Evolutionary conservation across 2,797 vertebrate species (phyloP), one percentile per base, ranked within the genome.

Genomic region (Lepidocolaptes lacrymiger): DNA sequence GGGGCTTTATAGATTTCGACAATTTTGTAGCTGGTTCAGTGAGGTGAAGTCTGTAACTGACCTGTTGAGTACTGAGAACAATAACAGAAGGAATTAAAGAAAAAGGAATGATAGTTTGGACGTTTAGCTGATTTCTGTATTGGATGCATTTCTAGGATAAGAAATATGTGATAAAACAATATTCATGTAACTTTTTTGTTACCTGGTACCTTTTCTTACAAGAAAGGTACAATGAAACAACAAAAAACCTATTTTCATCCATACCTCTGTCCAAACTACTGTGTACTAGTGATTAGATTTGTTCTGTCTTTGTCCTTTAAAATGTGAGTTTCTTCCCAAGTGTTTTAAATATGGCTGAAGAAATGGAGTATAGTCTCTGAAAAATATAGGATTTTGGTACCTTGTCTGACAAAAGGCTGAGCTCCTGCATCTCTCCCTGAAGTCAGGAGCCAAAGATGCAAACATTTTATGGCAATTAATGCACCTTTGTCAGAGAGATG

Each of bases 41-140:
- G 44, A 94, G 32, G 44, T 87, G 63, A 96, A 89, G 28, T 78
- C 54, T 91, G 56, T 77, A 90, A 87, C 26, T 89, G 62, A 69
- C 73, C 51, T 86, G 43, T 74, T 89, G 41, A 87, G 19, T 44
- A 83, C 20, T 58, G 32, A 89, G 23, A 80, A 8, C 14, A 91
- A 28, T 58, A 88, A 51, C 19, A 87, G 44, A 64, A 83, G 27
- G 49, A 75, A 86, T 73, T 41, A 36, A 77, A 80, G 4, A 28
- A 55, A 69, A 85, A 36, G 6, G 36, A 43, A 34, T 7, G 7
- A 4, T 24, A 51, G 8, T 46, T 51, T 82, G 37, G n/a, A 68
- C 23, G 82, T 71, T 24, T 18, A 73, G 44, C 30, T 51, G 37
- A 43, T 49, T 91, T 90, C 78, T 78, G 3, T n/a, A 54, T 48